Evolutionary conservation across 2,113 vertebrate species (phyloP), one percentile per base, ranked within the genome.

Genomic region (Dunckerocampus dactyliophorus): DNA sequence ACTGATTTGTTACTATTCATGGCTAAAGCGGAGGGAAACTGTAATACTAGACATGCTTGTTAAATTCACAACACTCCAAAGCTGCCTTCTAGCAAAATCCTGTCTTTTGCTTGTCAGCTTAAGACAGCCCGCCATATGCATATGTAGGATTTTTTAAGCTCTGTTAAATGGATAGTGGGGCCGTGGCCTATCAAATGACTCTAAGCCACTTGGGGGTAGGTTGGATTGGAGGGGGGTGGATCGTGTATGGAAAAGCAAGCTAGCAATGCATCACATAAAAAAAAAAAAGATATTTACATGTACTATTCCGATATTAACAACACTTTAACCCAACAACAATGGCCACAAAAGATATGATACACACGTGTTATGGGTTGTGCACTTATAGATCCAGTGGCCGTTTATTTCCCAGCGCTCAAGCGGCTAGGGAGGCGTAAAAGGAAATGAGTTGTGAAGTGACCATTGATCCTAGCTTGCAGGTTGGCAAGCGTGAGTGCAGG

Each of bases 1-100:
- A 90, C 84, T 89, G 82, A 84, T 88, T 89, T 78, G 43, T 89
- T 89, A 88, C 85, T 89, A 88, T 81, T 90, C 88, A 86, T 89
- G 89, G 89, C 85, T 87, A 87, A 89, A 83, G 83, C 82, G 69
- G 82, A 77, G 85, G 88, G 86, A 80, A 89, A 88, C 88, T 77
- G 82, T 89, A 82, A 88, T 86, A 84, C 82, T 69, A 89, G 82
- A 79, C 83, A 88, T 84, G 85, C 88, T 92, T 91, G 90, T 92
- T 92, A 91, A 91, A 92, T 91, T 89, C 89, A 85, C 81, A 90
- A 87, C 73, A 87, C 85, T 89, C 84, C 81, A 88, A 88, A 89
- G 79, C 46, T 62, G 82, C 73, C 87, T 92, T 85, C 83, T 84
- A 91, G 81, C 59, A 91, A 76, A 43, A 90, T 90, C 82, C 55